Percentiles rank a stretch among this genome's conserved stretches.
Evolutionary conservation across 2,888 invertebrate species (phyloP).

Genomic region (Heliconius sara): DNA sequence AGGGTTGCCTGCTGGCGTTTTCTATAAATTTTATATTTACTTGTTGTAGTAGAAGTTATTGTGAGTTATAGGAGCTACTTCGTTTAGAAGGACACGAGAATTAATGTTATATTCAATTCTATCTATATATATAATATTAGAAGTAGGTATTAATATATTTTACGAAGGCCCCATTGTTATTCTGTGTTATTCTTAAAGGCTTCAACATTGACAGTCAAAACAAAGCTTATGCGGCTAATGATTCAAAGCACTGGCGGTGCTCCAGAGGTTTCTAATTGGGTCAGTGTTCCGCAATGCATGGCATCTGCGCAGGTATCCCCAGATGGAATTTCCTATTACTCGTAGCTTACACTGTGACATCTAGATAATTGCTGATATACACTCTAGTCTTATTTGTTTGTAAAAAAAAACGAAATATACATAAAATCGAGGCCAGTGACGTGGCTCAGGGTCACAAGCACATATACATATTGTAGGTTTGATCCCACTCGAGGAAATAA

Average conservation of each 20-base stretch:
- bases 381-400: background rate
- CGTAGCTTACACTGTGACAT: slow-evolving; percentile 34
- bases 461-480: too few species aligned
- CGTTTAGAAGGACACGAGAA: too few species aligned
- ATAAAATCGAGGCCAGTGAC: too few species aligned
- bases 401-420: background rate
- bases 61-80: background rate
- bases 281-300: slow-evolving; percentile 38
- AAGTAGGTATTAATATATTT: too few species aligned
- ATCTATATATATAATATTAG: too few species aligned
- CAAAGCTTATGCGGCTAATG: slow-evolving; percentile 28
- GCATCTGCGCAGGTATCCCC: slow-evolving; percentile 31
- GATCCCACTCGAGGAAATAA: too few species aligned
- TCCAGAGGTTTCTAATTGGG: slow-evolving; percentile 43
- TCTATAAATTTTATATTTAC: slow-evolving; percentile 2
- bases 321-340: slow-evolving; percentile 33
- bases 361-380: slow-evolving; percentile 18
- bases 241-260: slow-evolving; percentile 34
- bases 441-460: too few species aligned
- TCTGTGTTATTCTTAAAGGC: background rate
- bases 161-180: too few species aligned
- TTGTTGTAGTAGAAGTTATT: background rate
- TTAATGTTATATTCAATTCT: too few species aligned
- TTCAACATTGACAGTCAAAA: background rate
- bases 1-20: slow-evolving; percentile 21